Conservation (phyloP, 2,797 vertebrate species). For the Sebastes taczanowskii region DNA sequence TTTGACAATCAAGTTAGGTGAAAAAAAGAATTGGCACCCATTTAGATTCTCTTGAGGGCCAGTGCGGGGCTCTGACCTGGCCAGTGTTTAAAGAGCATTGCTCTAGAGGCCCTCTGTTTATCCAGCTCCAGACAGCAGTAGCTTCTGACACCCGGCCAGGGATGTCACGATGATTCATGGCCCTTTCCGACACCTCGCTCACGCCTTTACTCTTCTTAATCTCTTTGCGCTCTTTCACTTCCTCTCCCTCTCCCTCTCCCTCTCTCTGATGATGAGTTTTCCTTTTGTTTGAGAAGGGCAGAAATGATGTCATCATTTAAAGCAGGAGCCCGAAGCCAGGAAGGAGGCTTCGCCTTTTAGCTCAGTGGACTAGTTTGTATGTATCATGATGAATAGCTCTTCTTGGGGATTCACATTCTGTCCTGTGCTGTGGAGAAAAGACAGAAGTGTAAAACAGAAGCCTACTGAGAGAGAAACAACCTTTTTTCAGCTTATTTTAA, state of each 20-base stretch:
- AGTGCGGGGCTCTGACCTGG: conserved; percentile 43
- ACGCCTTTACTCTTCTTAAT: conserved; percentile 78
- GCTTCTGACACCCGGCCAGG: conserved; percentile 70
- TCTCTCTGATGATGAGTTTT: conserved; percentile 73
- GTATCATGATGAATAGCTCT: conserved; percentile 65
- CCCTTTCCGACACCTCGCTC: conserved; percentile 68
- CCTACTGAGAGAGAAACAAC: not conserved
- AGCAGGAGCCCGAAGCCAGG: conserved; percentile 46
- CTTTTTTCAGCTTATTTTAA: conserved; percentile 26
- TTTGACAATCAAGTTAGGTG: conserved; percentile 29
- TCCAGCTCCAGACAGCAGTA: conserved; percentile 63
- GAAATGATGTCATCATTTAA: conserved; percentile 77
- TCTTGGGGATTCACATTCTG: conserved; percentile 31
- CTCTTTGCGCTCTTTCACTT: conserved; percentile 44
- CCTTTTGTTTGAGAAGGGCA: conserved; percentile 76
- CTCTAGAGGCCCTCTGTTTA: conserved; percentile 62
- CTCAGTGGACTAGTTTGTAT: conserved; percentile 32
- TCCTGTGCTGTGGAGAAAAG: conserved; percentile 37
- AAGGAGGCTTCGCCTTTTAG: conserved; percentile 52
- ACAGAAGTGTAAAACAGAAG: conserved; percentile 24
- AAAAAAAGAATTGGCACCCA: conserved; percentile 21
- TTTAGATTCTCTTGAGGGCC: conserved; percentile 33
- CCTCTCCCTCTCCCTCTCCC: conserved; percentile 10
- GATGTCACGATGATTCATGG: conserved; percentile 79
- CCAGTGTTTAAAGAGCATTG: conserved; percentile 52